Evolutionary conservation across 2,888 invertebrate species (phyloP).

Genomic region (Drosophila borborema): DNA sequence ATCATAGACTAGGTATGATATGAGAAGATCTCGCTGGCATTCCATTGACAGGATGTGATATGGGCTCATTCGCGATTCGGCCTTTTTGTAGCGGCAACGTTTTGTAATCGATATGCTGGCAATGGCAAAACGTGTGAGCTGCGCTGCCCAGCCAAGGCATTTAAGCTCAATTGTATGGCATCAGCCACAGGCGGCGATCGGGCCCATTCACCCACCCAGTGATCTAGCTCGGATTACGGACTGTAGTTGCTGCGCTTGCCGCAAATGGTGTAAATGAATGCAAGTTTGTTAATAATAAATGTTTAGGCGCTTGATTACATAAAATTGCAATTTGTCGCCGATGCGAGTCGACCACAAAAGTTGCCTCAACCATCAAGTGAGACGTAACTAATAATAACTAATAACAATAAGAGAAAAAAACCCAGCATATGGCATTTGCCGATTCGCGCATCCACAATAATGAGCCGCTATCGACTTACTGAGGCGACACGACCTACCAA

Average conservation of each 20-base stretch:
- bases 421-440: conserved; percentile 8
- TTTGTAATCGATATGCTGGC: conserved; percentile 52
- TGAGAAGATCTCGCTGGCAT: neutral
- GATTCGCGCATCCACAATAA: conserved; percentile 47
- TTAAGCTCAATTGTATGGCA: conserved; percentile 60
- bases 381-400: conserved; percentile 61
- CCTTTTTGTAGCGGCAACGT: conserved; percentile 25
- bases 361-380: conserved; percentile 58
- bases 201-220: conserved; percentile 34
- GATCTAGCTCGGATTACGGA: conserved; percentile 49
- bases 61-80: neutral
- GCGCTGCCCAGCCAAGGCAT: conserved; percentile 70
- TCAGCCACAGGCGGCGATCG: conserved; percentile 50
- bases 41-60: neutral
- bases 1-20: too few relatives aligned
- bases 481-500: conserved; percentile 50
- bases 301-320: conserved; percentile 80
- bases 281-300: conserved; percentile 81
- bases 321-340: conserved; percentile 65
- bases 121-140: conserved; percentile 29
- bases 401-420: conserved; percentile 16
- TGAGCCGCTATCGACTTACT: conserved; percentile 78
- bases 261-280: conserved; percentile 72
- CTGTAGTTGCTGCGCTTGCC: conserved; percentile 30
- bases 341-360: conserved; percentile 56